Base-by-base conservation (phyloP, 2,888 invertebrate genomes). In the Drosophila maculinotata region DNA sequence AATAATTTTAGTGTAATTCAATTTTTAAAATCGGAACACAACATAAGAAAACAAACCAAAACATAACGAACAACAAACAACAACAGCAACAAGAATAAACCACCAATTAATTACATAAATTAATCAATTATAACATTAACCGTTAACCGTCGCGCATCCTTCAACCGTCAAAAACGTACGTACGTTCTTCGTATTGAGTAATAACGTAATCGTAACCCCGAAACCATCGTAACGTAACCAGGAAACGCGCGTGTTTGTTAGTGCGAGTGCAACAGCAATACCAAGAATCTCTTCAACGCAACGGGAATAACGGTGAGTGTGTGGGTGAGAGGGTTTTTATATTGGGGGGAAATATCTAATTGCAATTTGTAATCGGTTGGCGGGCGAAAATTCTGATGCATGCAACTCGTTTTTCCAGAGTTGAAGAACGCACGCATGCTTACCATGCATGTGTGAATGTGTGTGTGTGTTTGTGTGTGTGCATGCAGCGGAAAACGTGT, bases 401-500 rank as follows among this genome's bases (percentile, higher is more conserved):
- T 79, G 73, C 76, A 78, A 74, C 75, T 77, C 68, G 76, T 77
- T 77, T 82, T 71, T 59, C 53, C 48, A 56, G 57, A 51, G 49
- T 49, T 65, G 25, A 38, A 35, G 62, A 44, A 52, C 47, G 54
- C 56, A 68, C 67, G 62, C 72, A 69, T 45, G 52, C 26, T 38
- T 14, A 25, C 15, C 28, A 25, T 41, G 14, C 31, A 7, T 15
- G 26, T 30, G 23, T 45, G 25, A 62, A 54, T 48, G 52, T 42
- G 15, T 45, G 44, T 36, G 14, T 63, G 42, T 56, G 53, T n/a
- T n/a, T 65, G 35, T 42, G 31, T 65, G 59, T 69, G 76, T 73
- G 67, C 57, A 60, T 67, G 9, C 76, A 78, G 81, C 76, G 81
- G 84, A 84, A 84, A 84, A 84, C 81, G 71, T 81, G 81, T 75